Percentiles rank a stretch among this genome's conserved stretches.
Evolutionary conservation across 2,113 vertebrate genomes (phyloP).

Genomic region (Engystomops pustulosus): DNA sequence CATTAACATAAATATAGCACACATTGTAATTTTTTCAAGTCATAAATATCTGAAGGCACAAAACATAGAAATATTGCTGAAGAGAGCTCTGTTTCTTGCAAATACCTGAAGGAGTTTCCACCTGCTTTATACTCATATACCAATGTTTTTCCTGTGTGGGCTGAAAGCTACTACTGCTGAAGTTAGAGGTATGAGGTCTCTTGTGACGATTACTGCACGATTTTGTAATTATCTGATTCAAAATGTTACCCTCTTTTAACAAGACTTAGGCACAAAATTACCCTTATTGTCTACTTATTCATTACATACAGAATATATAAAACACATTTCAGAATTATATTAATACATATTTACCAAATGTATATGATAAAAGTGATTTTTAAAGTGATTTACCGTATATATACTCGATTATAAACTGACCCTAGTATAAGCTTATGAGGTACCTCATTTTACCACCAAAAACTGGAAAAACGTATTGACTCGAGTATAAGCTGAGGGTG

Average conservation of each 20-base stretch:
- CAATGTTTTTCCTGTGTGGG: conserved; percentile 50
- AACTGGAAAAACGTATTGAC: no score
- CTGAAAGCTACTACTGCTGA: not conserved
- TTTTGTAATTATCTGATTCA: not conserved
- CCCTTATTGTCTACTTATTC: not conserved
- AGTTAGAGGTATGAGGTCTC: not conserved
- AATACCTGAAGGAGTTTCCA: not conserved
- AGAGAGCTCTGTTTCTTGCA: not conserved
- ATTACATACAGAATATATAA: not conserved
- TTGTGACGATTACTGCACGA: not conserved
- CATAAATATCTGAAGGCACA: not conserved
- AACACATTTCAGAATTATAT: no score
- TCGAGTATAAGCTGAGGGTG: no score
- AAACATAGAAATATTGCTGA: not conserved
- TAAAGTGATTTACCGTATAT: no score
- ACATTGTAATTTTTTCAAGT: not conserved
- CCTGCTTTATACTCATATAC: not conserved
- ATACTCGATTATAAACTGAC: no score
- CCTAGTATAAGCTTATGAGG: no score
- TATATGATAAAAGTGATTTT: no score
- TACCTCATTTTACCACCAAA: no score
- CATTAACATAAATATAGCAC: not conserved
- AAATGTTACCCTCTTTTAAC: not conserved
- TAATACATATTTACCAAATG: no score
- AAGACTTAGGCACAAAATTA: not conserved